These are phyloP conservation scores for Ips typographus DNA, from an alignment of 1,140 invertebrate species.

Conservation along the genomic window DNA sequence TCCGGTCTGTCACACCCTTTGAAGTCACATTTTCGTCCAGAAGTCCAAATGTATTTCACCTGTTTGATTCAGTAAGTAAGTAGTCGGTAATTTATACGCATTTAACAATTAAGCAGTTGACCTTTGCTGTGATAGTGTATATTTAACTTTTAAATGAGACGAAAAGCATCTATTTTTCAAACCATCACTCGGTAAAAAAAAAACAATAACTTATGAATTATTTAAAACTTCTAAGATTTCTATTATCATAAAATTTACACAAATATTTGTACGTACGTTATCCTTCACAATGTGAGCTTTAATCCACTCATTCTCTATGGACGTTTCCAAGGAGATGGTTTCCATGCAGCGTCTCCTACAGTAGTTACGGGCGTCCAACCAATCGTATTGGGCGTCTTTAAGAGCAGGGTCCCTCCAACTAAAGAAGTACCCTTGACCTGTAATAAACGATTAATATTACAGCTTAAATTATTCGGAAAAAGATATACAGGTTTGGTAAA, in stretches of 20 bases:
- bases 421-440: slow-evolving; percentile 77
- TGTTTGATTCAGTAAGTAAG: slow-evolving; percentile 54
- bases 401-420: slow-evolving; percentile 78
- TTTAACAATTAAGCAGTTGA: too few species aligned
- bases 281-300: slow-evolving; percentile 79
- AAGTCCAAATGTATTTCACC: slow-evolving; percentile 85
- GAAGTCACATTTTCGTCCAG: slow-evolving; percentile 80
- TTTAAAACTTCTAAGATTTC: too few species aligned
- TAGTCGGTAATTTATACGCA: too few species aligned
- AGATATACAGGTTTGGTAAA: too few species aligned
- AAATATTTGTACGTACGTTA: slow-evolving; percentile 45
- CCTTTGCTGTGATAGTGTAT: too few species aligned
- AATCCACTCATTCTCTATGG: slow-evolving; percentile 87
- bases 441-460: background rate
- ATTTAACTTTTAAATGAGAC: too few species aligned
- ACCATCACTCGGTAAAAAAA: too few species aligned
- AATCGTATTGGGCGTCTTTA: slow-evolving; percentile 74
- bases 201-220: too few species aligned
- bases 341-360: slow-evolving; percentile 92
- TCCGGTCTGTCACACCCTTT: slow-evolving; percentile 79
- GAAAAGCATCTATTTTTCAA: too few species aligned
- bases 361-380: slow-evolving; percentile 87
- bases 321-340: slow-evolving; percentile 87
- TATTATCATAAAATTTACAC: too few species aligned
- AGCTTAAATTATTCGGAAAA: too few species aligned